A percentile compares a stretch with the other conserved stretches of the same genome.
These are phyloP conservation scores for Thymelicus lineola DNA, from an alignment of 2,888 invertebrate species.

Conservation along the genomic window DNA sequence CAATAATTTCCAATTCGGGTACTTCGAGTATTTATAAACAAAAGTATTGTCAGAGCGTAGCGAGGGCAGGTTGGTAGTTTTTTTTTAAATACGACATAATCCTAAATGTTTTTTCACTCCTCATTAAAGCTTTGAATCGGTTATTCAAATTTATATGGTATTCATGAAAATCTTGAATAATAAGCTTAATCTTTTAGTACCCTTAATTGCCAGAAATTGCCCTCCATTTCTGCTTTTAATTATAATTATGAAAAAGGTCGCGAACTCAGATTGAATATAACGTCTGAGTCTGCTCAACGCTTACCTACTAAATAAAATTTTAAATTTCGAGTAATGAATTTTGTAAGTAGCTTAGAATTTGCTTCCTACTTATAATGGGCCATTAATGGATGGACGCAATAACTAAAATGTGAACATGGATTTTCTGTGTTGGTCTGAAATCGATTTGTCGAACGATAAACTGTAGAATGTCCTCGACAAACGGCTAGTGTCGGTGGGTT, in stretches of 20 bases:
- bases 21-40: too few relatives aligned
- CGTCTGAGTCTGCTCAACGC: neutral
- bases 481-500: slow-evolving; percentile 21
- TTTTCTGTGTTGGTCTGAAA: too few relatives aligned
- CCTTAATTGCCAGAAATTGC: slow-evolving; percentile 5
- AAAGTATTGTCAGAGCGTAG: too few relatives aligned
- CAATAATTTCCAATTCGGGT: too few relatives aligned
- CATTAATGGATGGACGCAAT: too few relatives aligned
- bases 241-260: slow-evolving; percentile 14
- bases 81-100: neutral
- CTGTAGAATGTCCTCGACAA: slow-evolving; percentile 1
- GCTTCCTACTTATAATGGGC: too few relatives aligned
- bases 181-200: slow-evolving; percentile 18
- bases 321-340: neutral
- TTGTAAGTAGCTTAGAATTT: too few relatives aligned
- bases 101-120: neutral
- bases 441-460: too few relatives aligned
- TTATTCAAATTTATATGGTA: slow-evolving; percentile 7
- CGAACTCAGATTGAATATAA: neutral
- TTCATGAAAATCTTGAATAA: slow-evolving; percentile 12
- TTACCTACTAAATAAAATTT: neutral
- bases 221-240: slow-evolving; percentile 11
- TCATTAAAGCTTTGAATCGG: neutral
- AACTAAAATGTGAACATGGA: too few relatives aligned
- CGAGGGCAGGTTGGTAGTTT: too few relatives aligned